Evolutionary conservation across 1,140 invertebrate species (phyloP).

Genomic region (Bactericera cockerelli): DNA sequence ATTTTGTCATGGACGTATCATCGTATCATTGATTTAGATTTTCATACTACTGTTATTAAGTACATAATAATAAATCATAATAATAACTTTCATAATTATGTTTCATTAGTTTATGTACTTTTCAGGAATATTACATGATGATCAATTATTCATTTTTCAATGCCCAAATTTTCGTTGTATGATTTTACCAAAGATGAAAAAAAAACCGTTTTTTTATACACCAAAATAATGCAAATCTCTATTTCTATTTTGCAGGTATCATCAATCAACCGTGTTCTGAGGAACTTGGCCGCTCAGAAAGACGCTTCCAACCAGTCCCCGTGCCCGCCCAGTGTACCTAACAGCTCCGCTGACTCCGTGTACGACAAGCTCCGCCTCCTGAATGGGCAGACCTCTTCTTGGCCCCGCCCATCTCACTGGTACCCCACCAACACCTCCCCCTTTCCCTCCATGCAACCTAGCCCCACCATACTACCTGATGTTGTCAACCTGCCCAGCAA

Average conservation of each 20-base stretch:
- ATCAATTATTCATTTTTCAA: too few relatives aligned
- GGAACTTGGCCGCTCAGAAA: conserved; percentile 84
- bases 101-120: too few relatives aligned
- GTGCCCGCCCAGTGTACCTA: conserved; percentile 22
- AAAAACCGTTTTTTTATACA: too few relatives aligned
- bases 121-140: too few relatives aligned
- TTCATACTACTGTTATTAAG: too few relatives aligned
- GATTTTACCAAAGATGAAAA: too few relatives aligned
- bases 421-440: conserved; percentile 24
- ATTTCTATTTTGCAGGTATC: conserved; percentile 54
- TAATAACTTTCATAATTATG: too few relatives aligned
- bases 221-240: too few relatives aligned
- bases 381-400: conserved; percentile 53
- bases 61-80: too few relatives aligned
- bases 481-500: conserved; percentile 16
- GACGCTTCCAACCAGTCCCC: conserved; percentile 35
- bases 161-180: too few relatives aligned
- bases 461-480: conserved; percentile 15
- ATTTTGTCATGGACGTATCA: too few relatives aligned
- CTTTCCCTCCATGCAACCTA: conserved; percentile 16
- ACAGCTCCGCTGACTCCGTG: conserved; percentile 42
- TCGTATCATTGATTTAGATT: too few relatives aligned
- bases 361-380: conserved; percentile 74
- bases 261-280: conserved; percentile 93
- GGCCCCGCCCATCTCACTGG: conserved; percentile 41